Percentiles rank a stretch among this genome's conserved stretches.
Evolutionary conservation across 2,888 invertebrate species (phyloP).

Genomic region (Pachymerium ferrugineum): DNA sequence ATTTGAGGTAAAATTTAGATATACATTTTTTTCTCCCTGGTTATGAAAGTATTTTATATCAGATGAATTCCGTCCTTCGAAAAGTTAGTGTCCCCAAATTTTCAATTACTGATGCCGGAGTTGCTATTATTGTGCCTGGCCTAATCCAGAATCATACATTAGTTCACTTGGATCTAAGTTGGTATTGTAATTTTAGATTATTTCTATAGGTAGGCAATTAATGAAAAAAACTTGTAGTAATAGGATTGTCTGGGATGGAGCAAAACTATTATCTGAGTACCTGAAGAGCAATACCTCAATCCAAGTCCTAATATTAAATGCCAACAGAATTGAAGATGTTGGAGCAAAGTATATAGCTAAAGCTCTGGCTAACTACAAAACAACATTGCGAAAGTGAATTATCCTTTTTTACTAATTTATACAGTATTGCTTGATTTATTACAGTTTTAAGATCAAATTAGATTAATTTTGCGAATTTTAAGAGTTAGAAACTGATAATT

Average conservation of each 20-base stretch:
- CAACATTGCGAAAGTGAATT: neutral
- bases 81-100: neutral
- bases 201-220: too few relatives aligned
- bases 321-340: constrained; percentile 27
- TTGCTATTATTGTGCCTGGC: neutral
- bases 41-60: neutral
- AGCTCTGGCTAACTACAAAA: neutral
- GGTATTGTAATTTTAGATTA: neutral
- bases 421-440: too few relatives aligned
- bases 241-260: constrained; percentile 25
- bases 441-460: too few relatives aligned
- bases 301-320: constrained; percentile 20
- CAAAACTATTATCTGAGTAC: neutral
- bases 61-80: neutral
- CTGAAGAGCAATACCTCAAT: neutral
- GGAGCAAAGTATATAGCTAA: neutral
- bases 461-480: neutral
- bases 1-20: neutral
- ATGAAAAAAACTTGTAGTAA: neutral
- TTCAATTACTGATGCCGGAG: constrained; percentile 9
- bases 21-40: neutral
- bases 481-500: neutral
- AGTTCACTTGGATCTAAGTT: constrained; percentile 3
- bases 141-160: neutral
- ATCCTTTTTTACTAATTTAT: too few relatives aligned